These are phyloP conservation scores for Sebastes schlegelii DNA, from an alignment of 2,113 vertebrate genomes.

Conservation along the genomic window DNA sequence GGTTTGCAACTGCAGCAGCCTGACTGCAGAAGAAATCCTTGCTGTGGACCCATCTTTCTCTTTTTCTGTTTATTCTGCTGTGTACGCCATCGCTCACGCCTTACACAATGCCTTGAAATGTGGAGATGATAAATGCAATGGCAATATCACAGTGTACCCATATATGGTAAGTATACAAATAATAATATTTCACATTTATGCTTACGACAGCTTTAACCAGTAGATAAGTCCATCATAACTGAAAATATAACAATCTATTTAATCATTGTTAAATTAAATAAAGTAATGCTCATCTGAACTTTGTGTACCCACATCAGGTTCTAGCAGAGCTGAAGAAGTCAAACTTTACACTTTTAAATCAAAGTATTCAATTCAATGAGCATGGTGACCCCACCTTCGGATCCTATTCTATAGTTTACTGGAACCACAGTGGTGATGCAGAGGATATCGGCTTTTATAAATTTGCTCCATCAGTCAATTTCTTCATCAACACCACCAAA, in stretches of 20 bases:
- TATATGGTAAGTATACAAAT: constrained; percentile 62
- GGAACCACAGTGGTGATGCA: constrained; percentile 78
- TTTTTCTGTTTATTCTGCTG: constrained; percentile 81
- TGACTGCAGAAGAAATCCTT: constrained; percentile 36
- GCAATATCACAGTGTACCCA: constrained; percentile 77
- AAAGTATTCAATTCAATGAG: constrained; percentile 82
- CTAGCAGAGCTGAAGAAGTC: constrained; percentile 77
- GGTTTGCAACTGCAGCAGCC: constrained; percentile 64
- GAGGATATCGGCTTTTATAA: constrained; percentile 80
- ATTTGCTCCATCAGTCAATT: constrained; percentile 50
- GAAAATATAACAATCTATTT: not conserved
- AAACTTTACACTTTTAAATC: constrained; percentile 85
- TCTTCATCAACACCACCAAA: constrained; percentile 75
- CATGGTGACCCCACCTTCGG: constrained; percentile 77
- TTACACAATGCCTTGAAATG: constrained; percentile 87
- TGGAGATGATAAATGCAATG: constrained; percentile 70
- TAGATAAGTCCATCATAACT: not conserved
- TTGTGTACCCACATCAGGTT: constrained; percentile 43
- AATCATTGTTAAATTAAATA: not conserved
- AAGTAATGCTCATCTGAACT: constrained; percentile 11
- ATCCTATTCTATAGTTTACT: constrained; percentile 82
- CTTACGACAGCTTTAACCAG: not conserved
- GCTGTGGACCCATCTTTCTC: constrained; percentile 46
- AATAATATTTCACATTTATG: not conserved
- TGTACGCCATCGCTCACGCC: constrained; percentile 85